A percentile compares a stretch with the other conserved stretches of the same genome.
Conservation (phyloP, 2,888 invertebrate genomes). For the Xestia rhomboidea region DNA sequence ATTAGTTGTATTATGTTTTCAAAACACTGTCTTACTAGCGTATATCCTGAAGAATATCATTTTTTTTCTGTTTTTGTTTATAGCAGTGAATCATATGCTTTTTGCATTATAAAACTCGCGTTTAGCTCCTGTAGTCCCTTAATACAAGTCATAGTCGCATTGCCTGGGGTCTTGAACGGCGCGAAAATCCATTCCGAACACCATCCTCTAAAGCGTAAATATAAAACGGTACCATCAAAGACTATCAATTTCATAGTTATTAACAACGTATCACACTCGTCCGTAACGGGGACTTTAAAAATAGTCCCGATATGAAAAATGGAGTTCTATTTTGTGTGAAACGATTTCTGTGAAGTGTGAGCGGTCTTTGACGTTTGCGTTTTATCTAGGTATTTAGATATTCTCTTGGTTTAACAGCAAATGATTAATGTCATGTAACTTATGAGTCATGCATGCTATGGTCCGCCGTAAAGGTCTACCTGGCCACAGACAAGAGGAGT, state of each 20-base stretch:
- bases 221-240: conserved; percentile 61
- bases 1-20: too few species aligned
- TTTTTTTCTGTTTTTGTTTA: too few species aligned
- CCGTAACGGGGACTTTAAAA: conserved; percentile 21
- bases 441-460: neutral
- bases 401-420: too few species aligned
- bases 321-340: neutral
- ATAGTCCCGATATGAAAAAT: conserved; percentile 48
- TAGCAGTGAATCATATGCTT: too few species aligned
- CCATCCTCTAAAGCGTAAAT: conserved; percentile 32
- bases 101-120: too few species aligned
- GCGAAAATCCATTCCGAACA: conserved; percentile 31
- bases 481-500: too few species aligned
- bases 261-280: conserved; percentile 43
- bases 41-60: too few species aligned
- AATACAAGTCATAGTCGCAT: neutral
- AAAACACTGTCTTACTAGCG: too few species aligned
- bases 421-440: neutral
- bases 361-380: neutral
- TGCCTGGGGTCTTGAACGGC: neutral
- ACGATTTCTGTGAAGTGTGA: neutral
- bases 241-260: conserved; percentile 66
- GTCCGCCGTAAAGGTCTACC: too few species aligned
- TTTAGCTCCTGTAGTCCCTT: too few species aligned
- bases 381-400: neutral